Conservation (phyloP, 2,113 vertebrate genomes). For the Cariama cristata region DNA sequence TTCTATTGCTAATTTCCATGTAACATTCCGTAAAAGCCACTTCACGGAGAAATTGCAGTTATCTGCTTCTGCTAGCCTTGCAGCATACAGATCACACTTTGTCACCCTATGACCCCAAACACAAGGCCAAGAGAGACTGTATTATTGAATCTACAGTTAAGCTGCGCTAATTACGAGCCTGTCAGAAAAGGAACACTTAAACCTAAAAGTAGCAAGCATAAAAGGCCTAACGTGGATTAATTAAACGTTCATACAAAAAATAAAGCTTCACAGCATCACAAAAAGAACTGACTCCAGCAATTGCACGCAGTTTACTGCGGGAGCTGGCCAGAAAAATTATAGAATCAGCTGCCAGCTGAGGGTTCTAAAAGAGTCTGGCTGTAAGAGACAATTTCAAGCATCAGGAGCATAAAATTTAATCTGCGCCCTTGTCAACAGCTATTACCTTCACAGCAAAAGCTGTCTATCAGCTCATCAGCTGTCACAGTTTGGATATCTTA, state of each 20-base stretch:
- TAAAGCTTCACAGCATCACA: neutral
- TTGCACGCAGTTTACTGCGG: neutral
- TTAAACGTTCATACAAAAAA: neutral
- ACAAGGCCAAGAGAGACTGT: neutral
- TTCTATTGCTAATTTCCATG: neutral
- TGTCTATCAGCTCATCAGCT: neutral
- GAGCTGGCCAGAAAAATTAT: neutral
- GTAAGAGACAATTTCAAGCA: slow-evolving; percentile 2
- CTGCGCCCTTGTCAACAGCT: neutral
- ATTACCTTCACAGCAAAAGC: neutral
- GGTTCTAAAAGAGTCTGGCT: neutral
- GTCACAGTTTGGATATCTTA: neutral
- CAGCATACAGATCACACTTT: neutral
- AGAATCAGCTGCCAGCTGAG: neutral
- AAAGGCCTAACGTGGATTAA: neutral
- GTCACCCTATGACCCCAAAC: neutral
- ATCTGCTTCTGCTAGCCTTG: neutral
- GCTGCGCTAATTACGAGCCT: neutral
- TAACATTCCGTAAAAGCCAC: neutral
- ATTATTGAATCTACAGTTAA: neutral
- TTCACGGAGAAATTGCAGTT: neutral
- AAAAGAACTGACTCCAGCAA: neutral
- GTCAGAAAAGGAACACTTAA: neutral
- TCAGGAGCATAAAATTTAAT: neutral
- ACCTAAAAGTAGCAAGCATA: neutral